Evolutionary conservation across 2,797 vertebrate species (phyloP), one percentile per base, ranked within the genome.

Genomic region (Melanotaenia parkinsoni): DNA sequence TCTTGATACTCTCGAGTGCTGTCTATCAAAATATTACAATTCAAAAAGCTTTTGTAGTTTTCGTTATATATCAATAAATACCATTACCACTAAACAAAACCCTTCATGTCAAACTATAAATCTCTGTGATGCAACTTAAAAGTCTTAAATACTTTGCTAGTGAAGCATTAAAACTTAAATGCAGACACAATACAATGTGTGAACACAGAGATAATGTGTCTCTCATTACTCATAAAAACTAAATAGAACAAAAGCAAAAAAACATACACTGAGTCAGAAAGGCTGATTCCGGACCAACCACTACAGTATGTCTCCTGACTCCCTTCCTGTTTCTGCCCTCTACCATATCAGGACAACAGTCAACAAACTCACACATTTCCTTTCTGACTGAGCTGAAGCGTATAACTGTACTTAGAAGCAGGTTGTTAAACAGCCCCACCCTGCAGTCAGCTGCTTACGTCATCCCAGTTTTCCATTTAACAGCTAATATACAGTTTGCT

Each of bases 261-360:
- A 80, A 57, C 47, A 82, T 63, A 65, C 79, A 62, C 62, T 82
- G 84, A 87, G 77, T 86, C 77, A 80, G 73, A 63, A 70, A 60
- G 53, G 70, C 68, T 68, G 38, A 63, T 84, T 84, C 83, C 53
- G 58, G 77, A 79, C 66, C 67, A 79, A 30, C 26, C 65, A 70
- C 77, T 53, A 35, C 11, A 22, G 75, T 72, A 72, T 72, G 80
- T 80, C 67, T 63, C 22, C 82, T 80, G 72, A 38, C 69, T 35
- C 86, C 37, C 82, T 75, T 86, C 77, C 81, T 79, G 58, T 76
- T 58, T 90, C 91, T 84, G 80, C 93, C 93, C 67, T 91, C 91
- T 79, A 79, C 93, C 93, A 94, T 96, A 95, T 96, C 92, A 95
- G 94, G 93, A 70, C 86, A 89, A 89, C 88, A 76, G 75, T 81